phyloP scores from a whole-genome alignment of 2,113 vertebrate species.

The Erythrocercus mccallii region DNA sequence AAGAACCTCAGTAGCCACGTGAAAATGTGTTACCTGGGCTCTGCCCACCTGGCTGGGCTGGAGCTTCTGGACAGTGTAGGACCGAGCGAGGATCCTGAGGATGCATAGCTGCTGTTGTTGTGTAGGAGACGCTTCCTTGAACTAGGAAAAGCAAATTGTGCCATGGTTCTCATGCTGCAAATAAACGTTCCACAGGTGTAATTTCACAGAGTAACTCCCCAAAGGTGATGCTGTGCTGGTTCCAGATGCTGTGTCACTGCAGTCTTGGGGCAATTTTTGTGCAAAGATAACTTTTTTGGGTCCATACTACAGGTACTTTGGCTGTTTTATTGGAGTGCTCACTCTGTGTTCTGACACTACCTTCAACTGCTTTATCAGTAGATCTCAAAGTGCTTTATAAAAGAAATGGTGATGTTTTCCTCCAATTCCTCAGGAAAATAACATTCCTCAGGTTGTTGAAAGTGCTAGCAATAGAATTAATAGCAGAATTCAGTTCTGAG shows the following conservation, averaged over 20 bases:
- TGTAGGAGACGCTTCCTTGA: fast-evolving
- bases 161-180: neutral
- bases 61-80: neutral
- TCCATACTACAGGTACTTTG: fast-evolving
- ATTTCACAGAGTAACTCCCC: neutral
- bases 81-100: neutral
- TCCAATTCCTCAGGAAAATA: neutral
- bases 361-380: neutral
- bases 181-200: neutral
- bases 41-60: neutral
- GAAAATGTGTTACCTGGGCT: slow-evolving; percentile 73
- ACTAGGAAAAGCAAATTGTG: neutral
- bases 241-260: neutral
- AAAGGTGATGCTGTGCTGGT: neutral
- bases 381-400: slow-evolving; percentile 67
- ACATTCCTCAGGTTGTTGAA: neutral
- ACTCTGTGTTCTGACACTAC: neutral
- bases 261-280: neutral
- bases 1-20: slow-evolving; percentile 80
- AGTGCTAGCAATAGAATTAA: neutral
- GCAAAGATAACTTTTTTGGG: neutral
- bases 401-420: neutral
- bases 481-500: neutral
- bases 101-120: neutral
- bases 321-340: neutral